phyloP scores from a whole-genome alignment of 2,888 invertebrate genomes.

The Tolmerus cingulatus region DNA sequence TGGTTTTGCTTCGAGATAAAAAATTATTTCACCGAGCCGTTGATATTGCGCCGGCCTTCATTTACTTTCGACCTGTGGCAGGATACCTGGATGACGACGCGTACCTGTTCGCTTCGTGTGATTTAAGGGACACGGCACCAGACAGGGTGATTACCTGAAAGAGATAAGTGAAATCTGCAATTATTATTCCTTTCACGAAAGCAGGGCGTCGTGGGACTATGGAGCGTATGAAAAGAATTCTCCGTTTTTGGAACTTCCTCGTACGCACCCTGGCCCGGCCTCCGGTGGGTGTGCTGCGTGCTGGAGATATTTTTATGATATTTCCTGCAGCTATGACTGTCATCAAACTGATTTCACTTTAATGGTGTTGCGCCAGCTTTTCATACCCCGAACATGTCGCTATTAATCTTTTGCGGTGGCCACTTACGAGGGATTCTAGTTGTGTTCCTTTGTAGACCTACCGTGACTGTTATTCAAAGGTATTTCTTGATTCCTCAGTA shows the following conservation, averaged over 20 bases:
- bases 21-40: background rate
- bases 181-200: constrained; percentile 22
- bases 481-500: background rate
- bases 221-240: background rate
- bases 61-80: background rate
- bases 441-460: background rate
- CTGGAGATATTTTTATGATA: background rate
- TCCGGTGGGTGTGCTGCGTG: background rate
- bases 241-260: background rate
- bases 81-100: background rate
- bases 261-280: background rate
- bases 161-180: constrained; percentile 23
- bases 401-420: constrained; percentile 11
- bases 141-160: constrained; percentile 16
- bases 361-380: background rate
- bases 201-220: background rate
- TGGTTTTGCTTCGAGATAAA: background rate
- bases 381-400: background rate
- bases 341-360: constrained; percentile 4
- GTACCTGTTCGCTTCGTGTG: background rate
- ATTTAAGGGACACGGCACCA: constrained; percentile 5
- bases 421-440: background rate
- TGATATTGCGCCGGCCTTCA: background rate
- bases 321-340: constrained; percentile 2
- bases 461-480: background rate